Evolutionary conservation across 2,113 vertebrate species (phyloP).

Genomic region (Ammodytes marinus): DNA sequence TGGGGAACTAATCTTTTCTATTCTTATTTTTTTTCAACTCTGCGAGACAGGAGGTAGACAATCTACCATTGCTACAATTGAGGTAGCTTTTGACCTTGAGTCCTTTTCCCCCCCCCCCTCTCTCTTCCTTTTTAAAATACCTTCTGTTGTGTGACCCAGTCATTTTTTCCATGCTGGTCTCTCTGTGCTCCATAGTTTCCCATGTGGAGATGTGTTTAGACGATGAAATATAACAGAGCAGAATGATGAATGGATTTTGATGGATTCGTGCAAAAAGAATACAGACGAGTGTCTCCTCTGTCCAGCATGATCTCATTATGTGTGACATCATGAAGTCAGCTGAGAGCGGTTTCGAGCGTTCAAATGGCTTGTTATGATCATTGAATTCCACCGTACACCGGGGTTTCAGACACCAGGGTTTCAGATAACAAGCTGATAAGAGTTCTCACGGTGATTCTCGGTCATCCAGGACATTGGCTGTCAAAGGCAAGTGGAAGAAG

Average conservation of each 20-base stretch:
- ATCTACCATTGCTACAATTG: conserved; percentile 16
- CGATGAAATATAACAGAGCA: conserved; percentile 65
- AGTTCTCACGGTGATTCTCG: conserved; percentile 26
- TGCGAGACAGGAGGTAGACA: conserved; percentile 24
- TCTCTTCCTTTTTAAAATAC: conserved; percentile 58
- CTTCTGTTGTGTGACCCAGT: conserved; percentile 54
- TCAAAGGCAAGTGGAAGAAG: conserved; percentile 2
- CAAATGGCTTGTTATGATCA: conserved; percentile 24
- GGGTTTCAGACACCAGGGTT: background rate
- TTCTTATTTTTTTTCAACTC: conserved; percentile 17
- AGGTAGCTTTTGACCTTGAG: conserved; percentile 37
- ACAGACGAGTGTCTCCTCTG: conserved; percentile 45
- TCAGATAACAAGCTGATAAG: conserved; percentile 21
- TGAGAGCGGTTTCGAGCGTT: conserved; percentile 33
- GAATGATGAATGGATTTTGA: conserved; percentile 64
- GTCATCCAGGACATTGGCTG: background rate
- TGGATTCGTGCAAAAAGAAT: conserved; percentile 51
- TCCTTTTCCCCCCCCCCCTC: conserved; percentile 12
- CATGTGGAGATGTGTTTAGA: conserved; percentile 67
- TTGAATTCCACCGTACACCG: conserved; percentile 16
- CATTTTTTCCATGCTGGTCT: conserved; percentile 70
- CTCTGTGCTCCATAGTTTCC: conserved; percentile 63
- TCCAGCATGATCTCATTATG: conserved; percentile 64
- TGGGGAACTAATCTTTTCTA: conserved; percentile 22
- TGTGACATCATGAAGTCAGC: conserved; percentile 58